These are phyloP conservation scores for Homalodisca vitripennis DNA, from an alignment of 1,140 invertebrate genomes.

Conservation along the genomic window DNA sequence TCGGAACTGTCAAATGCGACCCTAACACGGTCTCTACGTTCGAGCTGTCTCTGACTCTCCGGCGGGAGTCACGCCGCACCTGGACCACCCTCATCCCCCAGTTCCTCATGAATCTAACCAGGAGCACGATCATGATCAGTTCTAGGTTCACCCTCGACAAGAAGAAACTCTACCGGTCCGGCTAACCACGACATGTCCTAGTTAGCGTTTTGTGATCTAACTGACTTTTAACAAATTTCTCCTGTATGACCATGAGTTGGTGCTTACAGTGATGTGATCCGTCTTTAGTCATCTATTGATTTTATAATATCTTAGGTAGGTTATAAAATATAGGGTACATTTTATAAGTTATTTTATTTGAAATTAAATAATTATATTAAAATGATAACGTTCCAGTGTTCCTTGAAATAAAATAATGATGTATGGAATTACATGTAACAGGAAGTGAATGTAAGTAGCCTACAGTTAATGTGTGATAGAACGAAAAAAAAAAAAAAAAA, in stretches of 20 bases:
- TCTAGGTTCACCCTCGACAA: constrained; percentile 79
- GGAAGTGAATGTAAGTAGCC: constrained; percentile 13
- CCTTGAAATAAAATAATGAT: constrained; percentile 26
- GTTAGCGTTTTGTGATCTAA: constrained; percentile 27
- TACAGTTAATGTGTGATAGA: constrained; percentile 16
- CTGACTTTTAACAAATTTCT: constrained; percentile 29
- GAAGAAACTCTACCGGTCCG: constrained; percentile 79
- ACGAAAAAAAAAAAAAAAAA: no score
- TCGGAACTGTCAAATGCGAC: constrained; percentile 75
- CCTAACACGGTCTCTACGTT: constrained; percentile 81
- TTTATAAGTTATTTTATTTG: constrained; percentile 19
- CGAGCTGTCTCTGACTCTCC: constrained; percentile 79
- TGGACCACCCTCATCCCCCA: constrained; percentile 82
- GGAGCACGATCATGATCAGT: constrained; percentile 81
- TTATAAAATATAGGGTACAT: constrained; percentile 26
- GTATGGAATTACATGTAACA: constrained; percentile 24
- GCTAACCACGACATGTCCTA: constrained; percentile 15
- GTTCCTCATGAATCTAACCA: constrained; percentile 81
- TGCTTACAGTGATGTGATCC: constrained; percentile 22
- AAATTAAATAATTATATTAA: constrained; percentile 30
- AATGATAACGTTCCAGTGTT: constrained; percentile 16
- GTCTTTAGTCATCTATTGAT: constrained; percentile 24
- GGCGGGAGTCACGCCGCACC: constrained; percentile 69
- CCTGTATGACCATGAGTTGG: constrained; percentile 20
- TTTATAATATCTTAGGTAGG: constrained; percentile 25